phyloP scores from a whole-genome alignment of 1,140 invertebrate species.

The Meloidogyne floridensis region DNA sequence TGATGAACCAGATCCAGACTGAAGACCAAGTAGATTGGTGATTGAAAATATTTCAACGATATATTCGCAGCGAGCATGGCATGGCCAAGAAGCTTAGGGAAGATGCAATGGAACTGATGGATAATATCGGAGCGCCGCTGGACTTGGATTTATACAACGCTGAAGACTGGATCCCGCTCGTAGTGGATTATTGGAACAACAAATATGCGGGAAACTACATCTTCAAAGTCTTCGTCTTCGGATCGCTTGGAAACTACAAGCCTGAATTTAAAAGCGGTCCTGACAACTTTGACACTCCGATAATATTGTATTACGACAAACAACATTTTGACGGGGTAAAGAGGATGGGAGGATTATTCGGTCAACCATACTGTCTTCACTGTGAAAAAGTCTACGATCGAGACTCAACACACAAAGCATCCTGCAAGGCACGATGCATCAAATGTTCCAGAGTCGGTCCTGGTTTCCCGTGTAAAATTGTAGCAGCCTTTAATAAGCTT shows the following conservation, averaged over 20 bases:
- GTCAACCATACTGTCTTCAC: background rate
- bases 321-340: constrained; percentile 4
- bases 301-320: background rate
- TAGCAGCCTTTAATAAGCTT: background rate
- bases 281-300: background rate
- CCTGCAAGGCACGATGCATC: background rate
- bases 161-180: background rate
- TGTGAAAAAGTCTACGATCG: background rate
- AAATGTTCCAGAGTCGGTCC: background rate
- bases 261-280: background rate
- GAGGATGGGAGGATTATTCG: background rate
- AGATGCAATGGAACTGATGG: background rate
- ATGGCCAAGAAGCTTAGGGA: background rate
- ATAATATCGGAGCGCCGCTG: background rate
- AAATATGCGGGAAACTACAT: background rate
- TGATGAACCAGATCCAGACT: too few species aligned
- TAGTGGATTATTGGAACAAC: constrained; percentile 9
- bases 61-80: too few species aligned
- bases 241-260: background rate
- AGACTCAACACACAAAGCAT: background rate
- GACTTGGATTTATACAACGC: background rate
- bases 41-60: background rate
- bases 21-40: background rate
- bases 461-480: background rate
- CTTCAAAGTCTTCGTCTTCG: constrained; percentile 14